Base-by-base conservation (phyloP, 2,888 invertebrate genomes). In the Polydrusus pterygomalis region DNA sequence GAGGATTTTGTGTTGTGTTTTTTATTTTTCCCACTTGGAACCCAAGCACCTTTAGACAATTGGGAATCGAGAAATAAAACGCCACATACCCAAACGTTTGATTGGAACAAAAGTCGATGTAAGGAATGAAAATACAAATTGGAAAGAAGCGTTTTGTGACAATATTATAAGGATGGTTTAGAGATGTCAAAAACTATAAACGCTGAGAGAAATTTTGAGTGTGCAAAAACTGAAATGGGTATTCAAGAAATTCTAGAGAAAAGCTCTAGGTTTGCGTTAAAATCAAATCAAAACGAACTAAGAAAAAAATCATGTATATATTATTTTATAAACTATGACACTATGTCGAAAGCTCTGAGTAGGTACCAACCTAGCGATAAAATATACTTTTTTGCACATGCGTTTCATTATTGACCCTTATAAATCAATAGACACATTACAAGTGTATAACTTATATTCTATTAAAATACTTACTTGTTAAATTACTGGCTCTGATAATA, bases 11-110 rank as follows among this genome's bases (percentile, higher is more conserved):
- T n/a, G n/a, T n/a, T n/a, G n/a, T n/a, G n/a, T n/a, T n/a, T n/a
- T n/a, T n/a, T n/a, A n/a, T n/a, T n/a, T n/a, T n/a, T n/a, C n/a
- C n/a, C n/a, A n/a, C n/a, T n/a, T n/a, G n/a, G n/a, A n/a, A n/a
- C n/a, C n/a, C n/a, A n/a, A n/a, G n/a, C n/a, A 92, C 83, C 90
- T 92, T 77, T 88, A 89, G 17, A 90, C 90, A 82, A 92, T 91
- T 83, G 92, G 92, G 92, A 89, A 89, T 38, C 91, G 91, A 1
- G 92, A 92, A 87, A 88, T 90, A 5, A 87, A 86, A 78, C n/a
- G n/a, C n/a, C n/a, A n/a, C 84, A 91, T 91, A 84, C 91, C 91
- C 2, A 89, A n/a, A 89, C 82, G 90, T 91, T 43, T 92, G 70
- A 91, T 92, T 40, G 92, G 91, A 60, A 92, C 90, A 87, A 92